Percentiles rank a stretch among this genome's conserved stretches.
Conservation (phyloP, 2,888 invertebrate genomes). For the Limulus polyphemus region DNA sequence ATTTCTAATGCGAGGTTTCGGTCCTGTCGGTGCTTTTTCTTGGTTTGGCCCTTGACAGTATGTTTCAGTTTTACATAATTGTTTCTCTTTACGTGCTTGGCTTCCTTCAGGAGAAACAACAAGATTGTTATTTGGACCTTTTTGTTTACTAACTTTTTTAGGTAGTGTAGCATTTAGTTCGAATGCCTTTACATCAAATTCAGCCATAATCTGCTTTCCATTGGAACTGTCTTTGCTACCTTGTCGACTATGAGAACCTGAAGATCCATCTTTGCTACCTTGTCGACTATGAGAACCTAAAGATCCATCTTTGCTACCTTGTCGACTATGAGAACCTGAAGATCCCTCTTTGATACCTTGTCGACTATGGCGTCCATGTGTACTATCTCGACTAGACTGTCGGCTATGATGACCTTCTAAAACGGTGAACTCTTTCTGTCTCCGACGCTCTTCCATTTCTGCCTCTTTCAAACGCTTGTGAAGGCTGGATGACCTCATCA, state of each 20-base stretch:
- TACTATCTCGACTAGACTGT: conserved; percentile 48
- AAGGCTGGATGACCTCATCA: conserved; percentile 75
- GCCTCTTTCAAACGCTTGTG: conserved; percentile 53
- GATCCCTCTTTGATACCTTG: too few species aligned
- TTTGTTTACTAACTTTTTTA: conserved; percentile 56
- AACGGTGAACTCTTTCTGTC: conserved; percentile 13
- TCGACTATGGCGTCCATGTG: conserved; percentile 24
- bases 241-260: conserved; percentile 7
- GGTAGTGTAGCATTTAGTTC: conserved; percentile 84
- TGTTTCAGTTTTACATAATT: conserved; percentile 16
- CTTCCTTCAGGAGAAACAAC: conserved; percentile 19
- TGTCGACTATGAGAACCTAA: conserved; percentile 19
- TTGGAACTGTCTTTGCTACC: conserved; percentile 7
- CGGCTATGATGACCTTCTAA: conserved; percentile 42
- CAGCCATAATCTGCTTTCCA: background rate
- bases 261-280: too few species aligned
- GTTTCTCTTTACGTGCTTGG: conserved; percentile 16
- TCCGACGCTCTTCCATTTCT: conserved; percentile 23
- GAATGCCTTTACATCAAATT: conserved; percentile 17
- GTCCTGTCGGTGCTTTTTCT: background rate
- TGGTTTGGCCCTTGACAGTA: conserved; percentile 10
- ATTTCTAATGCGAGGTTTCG: too few species aligned
- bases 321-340: background rate
- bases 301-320: conserved; percentile 9
- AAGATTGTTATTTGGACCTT: conserved; percentile 5